Evolutionary conservation across 2,113 vertebrate species (phyloP), one percentile per base, ranked within the genome.

Genomic region (Myanophis thanlyinensis): DNA sequence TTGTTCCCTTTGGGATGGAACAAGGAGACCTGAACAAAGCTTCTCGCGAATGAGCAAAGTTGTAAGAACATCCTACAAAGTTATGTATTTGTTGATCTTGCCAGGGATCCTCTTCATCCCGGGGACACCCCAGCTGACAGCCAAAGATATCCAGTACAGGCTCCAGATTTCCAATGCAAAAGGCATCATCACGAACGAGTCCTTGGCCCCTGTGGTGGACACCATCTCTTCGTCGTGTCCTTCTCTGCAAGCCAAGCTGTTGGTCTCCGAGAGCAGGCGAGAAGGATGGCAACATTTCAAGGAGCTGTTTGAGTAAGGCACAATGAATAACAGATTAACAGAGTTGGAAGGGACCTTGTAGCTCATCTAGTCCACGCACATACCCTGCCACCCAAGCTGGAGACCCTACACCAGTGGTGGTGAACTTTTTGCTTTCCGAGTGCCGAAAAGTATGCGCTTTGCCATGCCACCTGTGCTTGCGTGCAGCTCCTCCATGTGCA

Each of bases 91-190:
- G 73, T 93, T 89, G 92, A 40, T 20, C 90, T 94, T 95, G 15
- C 59, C 62, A 97, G 97, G 95, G 44, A 89, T 97, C 88, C 93
- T 97, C 86, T 97, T 98, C 88, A 97, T 98, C 59, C 98, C 98
- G 11, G 97, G 98, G 88, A 98, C 98, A 23, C 96, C 91, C 59
- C 98, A 98, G 93, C 96, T 98, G 88, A 98, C 97, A 85, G 97
- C 97, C 92, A 96, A 96, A 94, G 98, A 98, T 59, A 97, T 98
- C 90, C 94, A 97, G 30, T 97, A 98, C 51, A 56, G 97, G 59
- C 87, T 98, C 30, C 95, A 92, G 92, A 86, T 92, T n/a, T 98
- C 96, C 0, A 97, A 97, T 59, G 97, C 98, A 90, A 98, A 97
- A 89, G 97, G 98, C 52, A 52, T 98, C n/a, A 94, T 98, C 89